Percentiles rank a stretch among this genome's conserved stretches.
phyloP scores from a whole-genome alignment of 53 echinoderm and acorn worm genomes.

The Stichopus horrens region DNA sequence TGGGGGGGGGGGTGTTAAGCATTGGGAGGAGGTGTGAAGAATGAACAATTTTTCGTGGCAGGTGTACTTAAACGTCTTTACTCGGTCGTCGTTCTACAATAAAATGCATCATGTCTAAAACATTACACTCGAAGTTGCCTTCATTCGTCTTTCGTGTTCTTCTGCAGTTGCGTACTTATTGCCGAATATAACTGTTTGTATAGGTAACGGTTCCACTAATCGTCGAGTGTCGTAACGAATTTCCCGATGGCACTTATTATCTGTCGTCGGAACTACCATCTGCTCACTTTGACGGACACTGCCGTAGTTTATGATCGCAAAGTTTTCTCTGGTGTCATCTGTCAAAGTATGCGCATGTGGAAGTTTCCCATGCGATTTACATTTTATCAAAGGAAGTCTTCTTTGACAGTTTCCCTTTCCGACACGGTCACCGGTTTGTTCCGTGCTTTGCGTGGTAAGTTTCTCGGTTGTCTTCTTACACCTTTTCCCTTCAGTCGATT shows the following conservation, averaged over 20 bases:
- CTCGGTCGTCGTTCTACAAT: no score
- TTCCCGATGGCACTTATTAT: not conserved
- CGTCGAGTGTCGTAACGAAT: not conserved
- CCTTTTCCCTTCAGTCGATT: not conserved
- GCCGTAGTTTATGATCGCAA: not conserved
- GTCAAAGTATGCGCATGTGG: not conserved
- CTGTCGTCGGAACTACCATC: not conserved
- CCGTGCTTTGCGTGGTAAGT: not conserved
- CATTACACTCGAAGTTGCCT: not conserved
- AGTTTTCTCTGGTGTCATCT: not conserved
- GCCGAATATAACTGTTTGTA: constrained; percentile 12
- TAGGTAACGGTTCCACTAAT: not conserved
- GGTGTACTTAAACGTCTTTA: no score
- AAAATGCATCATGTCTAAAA: no score
- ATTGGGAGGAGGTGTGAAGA: no score
- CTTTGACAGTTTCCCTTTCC: not conserved
- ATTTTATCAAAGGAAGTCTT: not conserved
- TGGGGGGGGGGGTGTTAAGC: no score
- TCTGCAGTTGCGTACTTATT: constrained; percentile 18
- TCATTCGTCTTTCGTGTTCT: constrained; percentile 7
- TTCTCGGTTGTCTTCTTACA: not conserved
- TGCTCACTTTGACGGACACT: not conserved
- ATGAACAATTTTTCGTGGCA: no score
- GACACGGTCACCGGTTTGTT: not conserved
- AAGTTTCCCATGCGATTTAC: not conserved